These are phyloP conservation scores for Pycnonotus jocosus DNA, from an alignment of 2,113 vertebrate species.

Conservation along the genomic window DNA sequence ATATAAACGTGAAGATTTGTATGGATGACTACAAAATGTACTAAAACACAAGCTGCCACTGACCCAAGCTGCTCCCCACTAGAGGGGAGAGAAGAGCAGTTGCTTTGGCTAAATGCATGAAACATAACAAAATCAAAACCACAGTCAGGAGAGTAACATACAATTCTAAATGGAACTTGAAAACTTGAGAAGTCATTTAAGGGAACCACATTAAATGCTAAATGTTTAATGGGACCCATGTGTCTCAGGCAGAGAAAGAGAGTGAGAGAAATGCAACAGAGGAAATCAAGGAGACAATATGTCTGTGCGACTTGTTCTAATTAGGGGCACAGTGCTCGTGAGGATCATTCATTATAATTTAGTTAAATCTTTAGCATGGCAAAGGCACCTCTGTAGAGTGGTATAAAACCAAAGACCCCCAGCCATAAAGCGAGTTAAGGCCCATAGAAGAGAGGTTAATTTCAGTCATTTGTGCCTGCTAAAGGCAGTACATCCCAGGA, in stretches of 20 bases:
- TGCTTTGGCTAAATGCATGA: conserved; percentile 40
- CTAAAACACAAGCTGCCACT: background rate
- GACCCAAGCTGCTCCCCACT: conserved; percentile 45
- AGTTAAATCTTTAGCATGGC: conserved; percentile 73
- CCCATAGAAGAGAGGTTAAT: conserved; percentile 57
- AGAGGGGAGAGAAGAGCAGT: conserved; percentile 70
- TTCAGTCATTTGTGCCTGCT: conserved; percentile 55
- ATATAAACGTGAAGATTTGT: background rate
- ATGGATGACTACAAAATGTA: background rate
- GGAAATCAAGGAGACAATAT: conserved; percentile 84
- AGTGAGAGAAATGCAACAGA: conserved; percentile 78
- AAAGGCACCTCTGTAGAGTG: conserved; percentile 69
- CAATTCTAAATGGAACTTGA: conserved; percentile 79
- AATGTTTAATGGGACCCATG: conserved; percentile 84
- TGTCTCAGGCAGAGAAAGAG: conserved; percentile 77
- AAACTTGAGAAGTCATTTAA: conserved; percentile 84
- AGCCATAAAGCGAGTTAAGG: conserved; percentile 46
- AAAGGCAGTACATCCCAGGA: conserved; percentile 60
- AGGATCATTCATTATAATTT: conserved; percentile 79
- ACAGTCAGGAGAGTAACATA: conserved; percentile 71
- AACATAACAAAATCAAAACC: conserved; percentile 72
- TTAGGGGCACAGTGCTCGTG: conserved; percentile 76
- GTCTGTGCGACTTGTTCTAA: conserved; percentile 84
- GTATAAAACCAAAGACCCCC: conserved; percentile 66
- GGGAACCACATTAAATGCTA: conserved; percentile 84